Conservation (phyloP, 2,113 vertebrate species). For the Aramus guarauna region DNA sequence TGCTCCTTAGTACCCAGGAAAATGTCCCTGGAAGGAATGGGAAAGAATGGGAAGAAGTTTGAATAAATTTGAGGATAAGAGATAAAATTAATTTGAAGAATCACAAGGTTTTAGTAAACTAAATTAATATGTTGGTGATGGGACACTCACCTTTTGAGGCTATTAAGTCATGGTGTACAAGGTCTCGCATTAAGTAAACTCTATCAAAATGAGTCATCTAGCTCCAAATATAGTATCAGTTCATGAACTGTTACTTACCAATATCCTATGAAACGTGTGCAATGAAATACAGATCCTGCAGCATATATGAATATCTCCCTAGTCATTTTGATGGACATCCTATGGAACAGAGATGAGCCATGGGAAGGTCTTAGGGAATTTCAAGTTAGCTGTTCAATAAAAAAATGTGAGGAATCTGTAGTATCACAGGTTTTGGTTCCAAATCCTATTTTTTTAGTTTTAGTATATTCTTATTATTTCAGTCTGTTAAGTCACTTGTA, state of each 20-base stretch:
- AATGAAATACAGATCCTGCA: background rate
- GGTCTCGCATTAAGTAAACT: background rate
- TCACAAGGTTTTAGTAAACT: background rate
- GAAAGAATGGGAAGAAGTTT: background rate
- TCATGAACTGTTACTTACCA: background rate
- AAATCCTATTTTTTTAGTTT: background rate
- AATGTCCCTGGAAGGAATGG: background rate
- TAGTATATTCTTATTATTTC: background rate
- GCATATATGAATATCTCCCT: background rate
- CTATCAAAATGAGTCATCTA: background rate
- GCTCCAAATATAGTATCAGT: background rate
- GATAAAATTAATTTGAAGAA: background rate
- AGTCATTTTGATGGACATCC: background rate
- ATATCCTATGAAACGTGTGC: background rate
- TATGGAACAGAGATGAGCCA: background rate
- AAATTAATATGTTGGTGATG: background rate
- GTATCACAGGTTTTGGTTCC: background rate
- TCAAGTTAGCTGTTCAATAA: background rate
- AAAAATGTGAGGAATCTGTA: background rate
- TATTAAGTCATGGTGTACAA: background rate
- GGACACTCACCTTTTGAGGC: fast-evolving
- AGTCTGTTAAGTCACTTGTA: background rate
- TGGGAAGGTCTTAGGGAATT: background rate
- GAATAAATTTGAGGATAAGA: background rate
- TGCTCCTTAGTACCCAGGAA: background rate